Base-by-base conservation (phyloP, 2,113 vertebrate species). In the Nothocercus nigrocapillus region DNA sequence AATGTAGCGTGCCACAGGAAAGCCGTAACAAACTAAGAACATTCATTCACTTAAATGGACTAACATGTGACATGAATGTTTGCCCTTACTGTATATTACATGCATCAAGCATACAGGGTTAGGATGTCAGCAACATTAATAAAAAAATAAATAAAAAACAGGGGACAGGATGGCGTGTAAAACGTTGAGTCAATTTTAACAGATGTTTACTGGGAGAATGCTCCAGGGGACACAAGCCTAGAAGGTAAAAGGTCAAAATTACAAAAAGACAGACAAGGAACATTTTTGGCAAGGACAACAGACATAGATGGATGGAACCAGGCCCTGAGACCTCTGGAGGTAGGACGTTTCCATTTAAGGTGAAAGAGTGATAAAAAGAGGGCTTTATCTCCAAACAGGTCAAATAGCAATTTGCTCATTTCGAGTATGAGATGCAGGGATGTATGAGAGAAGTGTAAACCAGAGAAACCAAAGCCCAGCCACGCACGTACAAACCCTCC, bases 81-180 rank as follows among this genome's bases (percentile, higher is more conserved):
- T 58, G 76, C 75, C 28, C 7, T 11, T 38, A 8, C 19, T 40
- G 32, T 47, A 16, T 9, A 44, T 42, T 67, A 79, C 0, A 5
- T 32, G n/a, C 30, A 34, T 72, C 49, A 82, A 58, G 25, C 30
- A 25, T 21, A n/a, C 0, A 0, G 11, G 8, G 21, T 84, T 38
- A 67, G 1, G 27, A 34, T 14, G 11, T 12, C 27, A 85, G 25
- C 34, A 42, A 68, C 86, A 78, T 36, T 7, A 72, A 5, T 2
- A 30, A 75, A 91, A 69, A 36, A n/a, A 62, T 51, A 22, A 25
- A 32, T 22, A 44, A 32, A 32, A 25, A 28, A 34, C 15, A 12
- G 45, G 66, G 47, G 4, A 5, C 5, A 44, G 40, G 14, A 28
- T 4, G 56, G 40, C 42, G 42, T 89, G 18, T 53, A 72, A 81